A percentile compares a stretch with the other conserved stretches of the same genome.
These are phyloP conservation scores for Spinus olivaceus DNA, from an alignment of 2,797 vertebrate genomes.

Conservation along the genomic window DNA sequence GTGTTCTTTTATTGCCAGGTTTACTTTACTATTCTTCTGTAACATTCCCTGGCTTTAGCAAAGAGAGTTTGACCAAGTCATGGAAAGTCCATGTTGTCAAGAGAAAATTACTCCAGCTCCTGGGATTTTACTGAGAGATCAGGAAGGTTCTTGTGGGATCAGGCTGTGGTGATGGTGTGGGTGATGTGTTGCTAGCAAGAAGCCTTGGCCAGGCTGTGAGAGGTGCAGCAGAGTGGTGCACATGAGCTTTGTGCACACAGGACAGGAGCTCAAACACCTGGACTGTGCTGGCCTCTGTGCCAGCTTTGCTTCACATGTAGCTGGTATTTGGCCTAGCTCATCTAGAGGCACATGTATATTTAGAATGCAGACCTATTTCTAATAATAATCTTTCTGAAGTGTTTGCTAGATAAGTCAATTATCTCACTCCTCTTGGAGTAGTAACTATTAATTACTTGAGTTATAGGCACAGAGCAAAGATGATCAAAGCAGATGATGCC, in stretches of 20 bases:
- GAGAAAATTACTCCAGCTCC: conserved; percentile 73
- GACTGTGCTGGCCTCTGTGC: not conserved
- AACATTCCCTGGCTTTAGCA: conserved; percentile 69
- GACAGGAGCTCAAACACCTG: not conserved
- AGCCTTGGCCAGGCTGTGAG: not conserved
- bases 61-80: conserved; percentile 80
- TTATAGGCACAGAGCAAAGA: not conserved
- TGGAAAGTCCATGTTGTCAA: conserved; percentile 70
- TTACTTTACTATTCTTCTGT: not conserved
- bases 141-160: not conserved
- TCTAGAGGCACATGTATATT: not conserved
- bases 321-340: not conserved
- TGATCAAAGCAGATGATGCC: conserved; percentile 25
- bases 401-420: conserved; percentile 4
- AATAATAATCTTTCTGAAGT: not conserved
- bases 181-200: not conserved
- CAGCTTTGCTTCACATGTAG: accelerated
- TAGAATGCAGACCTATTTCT: conserved; percentile 9
- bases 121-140: conserved; percentile 86
- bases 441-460: conserved; percentile 10
- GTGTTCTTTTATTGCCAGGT: not conserved
- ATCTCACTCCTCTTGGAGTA: not conserved
- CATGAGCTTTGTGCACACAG: not conserved
- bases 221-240: not conserved
- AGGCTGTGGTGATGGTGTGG: not conserved